These are phyloP conservation scores for Herminia tarsipennalis DNA, from an alignment of 2,888 invertebrate species.

Conservation along the genomic window DNA sequence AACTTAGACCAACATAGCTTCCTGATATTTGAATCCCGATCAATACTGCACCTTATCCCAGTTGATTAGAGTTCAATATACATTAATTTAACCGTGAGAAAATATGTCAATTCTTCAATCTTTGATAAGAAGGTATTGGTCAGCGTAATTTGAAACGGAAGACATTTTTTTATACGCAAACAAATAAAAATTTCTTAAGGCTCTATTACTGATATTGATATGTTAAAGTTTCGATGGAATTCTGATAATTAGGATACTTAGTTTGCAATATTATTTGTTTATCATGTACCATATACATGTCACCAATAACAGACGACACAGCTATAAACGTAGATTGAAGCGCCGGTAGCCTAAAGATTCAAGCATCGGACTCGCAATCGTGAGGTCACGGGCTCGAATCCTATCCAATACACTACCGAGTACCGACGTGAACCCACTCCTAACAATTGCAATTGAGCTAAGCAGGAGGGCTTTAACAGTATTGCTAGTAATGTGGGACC, in stretches of 20 bases:
- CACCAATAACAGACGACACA: no score
- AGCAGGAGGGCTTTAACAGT: no score
- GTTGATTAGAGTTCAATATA: slow-evolving; percentile 34
- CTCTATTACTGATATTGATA: slow-evolving; percentile 7
- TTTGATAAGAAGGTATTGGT: slow-evolving; percentile 50
- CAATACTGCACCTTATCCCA: slow-evolving; percentile 23
- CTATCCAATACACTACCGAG: no score
- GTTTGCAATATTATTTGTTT: not conserved
- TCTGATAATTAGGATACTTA: not conserved
- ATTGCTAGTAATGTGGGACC: no score
- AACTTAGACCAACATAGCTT: slow-evolving; percentile 21
- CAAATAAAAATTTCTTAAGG: slow-evolving; percentile 33
- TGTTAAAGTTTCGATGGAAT: not conserved
- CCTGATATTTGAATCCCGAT: slow-evolving; percentile 21
- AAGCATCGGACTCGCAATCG: no score
- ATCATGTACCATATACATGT: not conserved
- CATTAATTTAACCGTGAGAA: slow-evolving; percentile 57
- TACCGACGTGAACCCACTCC: no score
- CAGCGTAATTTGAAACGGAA: slow-evolving; percentile 51
- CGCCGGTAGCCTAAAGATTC: no score
- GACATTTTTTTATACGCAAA: slow-evolving; percentile 43
- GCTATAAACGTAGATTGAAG: no score
- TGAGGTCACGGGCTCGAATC: no score
- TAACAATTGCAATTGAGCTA: no score
- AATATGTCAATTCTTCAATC: slow-evolving; percentile 56